Evolutionary conservation across 2,888 invertebrate genomes (phyloP), one percentile per base, ranked within the genome.

Genomic region (Ornithoptera priamus): DNA sequence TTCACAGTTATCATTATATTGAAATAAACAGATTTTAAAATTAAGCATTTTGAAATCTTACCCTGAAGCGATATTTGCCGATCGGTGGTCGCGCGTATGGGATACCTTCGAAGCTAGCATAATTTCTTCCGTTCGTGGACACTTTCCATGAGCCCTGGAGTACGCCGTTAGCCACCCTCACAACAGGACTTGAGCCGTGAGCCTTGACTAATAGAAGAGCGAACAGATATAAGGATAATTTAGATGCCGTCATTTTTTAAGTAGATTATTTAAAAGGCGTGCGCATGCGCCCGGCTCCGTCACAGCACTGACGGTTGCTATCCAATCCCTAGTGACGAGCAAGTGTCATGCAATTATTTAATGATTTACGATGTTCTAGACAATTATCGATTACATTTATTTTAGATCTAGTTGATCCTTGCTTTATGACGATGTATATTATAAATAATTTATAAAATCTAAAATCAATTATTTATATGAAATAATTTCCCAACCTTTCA

Each of bases 81-180:
- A 94, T 80, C 0, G 95, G 95, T 18, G 95, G 94, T 66, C 93
- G 82, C 0, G 95, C 95, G 76, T 95, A 96, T 0, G 95, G 95
- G 62, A 96, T 87, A 0, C 95, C 95, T 75, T 94, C 90, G 75
- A 95, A 96, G 56, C 94, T 94, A 12, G 93, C 93, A 74, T 89
- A 94, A 0, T 81, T 78, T 73, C 93, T 79, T 30, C 92, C 88
- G 62, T 87, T 85, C 1, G 85, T 81, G 0, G 93, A 89, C 1
- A 81, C 77, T 69, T 85, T 87, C 93, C 92, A 93, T 0, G 84
- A 67, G 0, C 93, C 93, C 65, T 85, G 86, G 0, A 93, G 71
- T 0, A 85, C 65, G 0, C 93, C 93, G 67, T 88, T 81, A 2
- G 82, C 74, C 0, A 91, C 81, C 68, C 86, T 81, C 2, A 90